Percentiles rank a stretch among this genome's conserved stretches.
Conservation (phyloP, 2,888 invertebrate species). For the Calliopum simillimum region DNA sequence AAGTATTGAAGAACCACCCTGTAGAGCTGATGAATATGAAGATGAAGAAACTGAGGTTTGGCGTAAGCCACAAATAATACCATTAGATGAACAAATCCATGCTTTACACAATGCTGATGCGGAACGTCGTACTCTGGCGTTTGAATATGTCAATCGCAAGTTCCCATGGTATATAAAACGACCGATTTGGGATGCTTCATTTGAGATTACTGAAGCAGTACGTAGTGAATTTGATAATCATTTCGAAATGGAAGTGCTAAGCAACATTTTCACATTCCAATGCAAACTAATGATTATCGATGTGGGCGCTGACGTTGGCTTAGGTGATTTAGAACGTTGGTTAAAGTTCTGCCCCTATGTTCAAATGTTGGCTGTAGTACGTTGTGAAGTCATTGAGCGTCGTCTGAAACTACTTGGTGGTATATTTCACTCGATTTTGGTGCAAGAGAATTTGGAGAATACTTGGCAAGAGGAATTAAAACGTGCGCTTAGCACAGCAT, state of each 20-base stretch:
- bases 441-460: slow-evolving; percentile 48
- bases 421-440: slow-evolving; percentile 46
- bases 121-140: slow-evolving; percentile 52
- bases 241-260: slow-evolving; percentile 51
- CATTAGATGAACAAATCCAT: slow-evolving; percentile 45
- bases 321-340: slow-evolving; percentile 54
- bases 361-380: slow-evolving; percentile 53
- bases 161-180: slow-evolving; percentile 51
- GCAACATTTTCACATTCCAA: slow-evolving; percentile 47
- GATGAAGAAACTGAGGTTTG: slow-evolving; percentile 32
- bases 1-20: neutral
- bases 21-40: neutral
- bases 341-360: slow-evolving; percentile 55
- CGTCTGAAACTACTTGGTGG: slow-evolving; percentile 47
- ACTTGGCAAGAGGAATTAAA: slow-evolving; percentile 56
- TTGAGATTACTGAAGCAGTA: slow-evolving; percentile 46
- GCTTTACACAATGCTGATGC: slow-evolving; percentile 40
- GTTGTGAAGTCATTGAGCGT: slow-evolving; percentile 49
- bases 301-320: slow-evolving; percentile 48
- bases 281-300: slow-evolving; percentile 57
- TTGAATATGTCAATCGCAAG: slow-evolving; percentile 54
- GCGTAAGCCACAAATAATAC: slow-evolving; percentile 40
- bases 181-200: slow-evolving; percentile 43
- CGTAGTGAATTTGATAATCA: slow-evolving; percentile 41
- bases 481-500: slow-evolving; percentile 46